Evolutionary conservation across 2,888 invertebrate genomes (phyloP).

Genomic region (Cosmorhoe ocellata): DNA sequence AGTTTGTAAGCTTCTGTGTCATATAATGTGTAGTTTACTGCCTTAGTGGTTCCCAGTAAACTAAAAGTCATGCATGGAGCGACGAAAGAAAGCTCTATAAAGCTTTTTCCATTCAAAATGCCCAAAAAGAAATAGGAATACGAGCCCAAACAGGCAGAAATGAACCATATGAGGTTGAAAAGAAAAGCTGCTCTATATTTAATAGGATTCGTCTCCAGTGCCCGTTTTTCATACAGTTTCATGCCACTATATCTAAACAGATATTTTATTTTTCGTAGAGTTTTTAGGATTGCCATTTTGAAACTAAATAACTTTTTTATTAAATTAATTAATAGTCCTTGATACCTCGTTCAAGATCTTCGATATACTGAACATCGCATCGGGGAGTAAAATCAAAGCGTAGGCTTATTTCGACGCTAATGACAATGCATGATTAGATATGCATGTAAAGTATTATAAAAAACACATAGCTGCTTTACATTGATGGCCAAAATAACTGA

Average conservation of each 20-base stretch:
- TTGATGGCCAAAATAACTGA: neutral
- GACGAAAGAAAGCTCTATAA: conserved; percentile 27
- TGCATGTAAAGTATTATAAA: too few species aligned
- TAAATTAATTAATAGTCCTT: too few species aligned
- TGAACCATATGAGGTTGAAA: conserved; percentile 21
- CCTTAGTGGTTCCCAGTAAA: conserved; percentile 3
- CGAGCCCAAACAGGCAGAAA: conserved; percentile 12
- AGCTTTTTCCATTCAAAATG: conserved; percentile 18
- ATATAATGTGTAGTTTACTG: conserved; percentile 11
- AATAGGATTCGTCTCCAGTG: neutral
- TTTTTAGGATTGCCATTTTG: conserved; percentile 10
- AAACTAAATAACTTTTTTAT: too few species aligned
- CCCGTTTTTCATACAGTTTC: conserved; percentile 11
- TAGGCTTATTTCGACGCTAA: neutral
- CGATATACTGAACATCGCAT: neutral
- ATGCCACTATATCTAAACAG: conserved; percentile 17
- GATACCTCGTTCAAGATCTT: neutral
- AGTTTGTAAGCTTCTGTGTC: conserved; percentile 4
- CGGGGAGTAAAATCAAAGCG: neutral
- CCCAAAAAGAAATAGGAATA: conserved; percentile 4
- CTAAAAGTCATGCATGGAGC: conserved; percentile 21
- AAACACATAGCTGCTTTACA: too few species aligned
- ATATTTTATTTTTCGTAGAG: conserved; percentile 10
- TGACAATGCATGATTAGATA: conserved; percentile 1
- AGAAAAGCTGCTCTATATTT: conserved; percentile 5